Evolutionary conservation across 2,797 vertebrate species (phyloP), one percentile per base, ranked within the genome.

Genomic region (Ispidina picta): DNA sequence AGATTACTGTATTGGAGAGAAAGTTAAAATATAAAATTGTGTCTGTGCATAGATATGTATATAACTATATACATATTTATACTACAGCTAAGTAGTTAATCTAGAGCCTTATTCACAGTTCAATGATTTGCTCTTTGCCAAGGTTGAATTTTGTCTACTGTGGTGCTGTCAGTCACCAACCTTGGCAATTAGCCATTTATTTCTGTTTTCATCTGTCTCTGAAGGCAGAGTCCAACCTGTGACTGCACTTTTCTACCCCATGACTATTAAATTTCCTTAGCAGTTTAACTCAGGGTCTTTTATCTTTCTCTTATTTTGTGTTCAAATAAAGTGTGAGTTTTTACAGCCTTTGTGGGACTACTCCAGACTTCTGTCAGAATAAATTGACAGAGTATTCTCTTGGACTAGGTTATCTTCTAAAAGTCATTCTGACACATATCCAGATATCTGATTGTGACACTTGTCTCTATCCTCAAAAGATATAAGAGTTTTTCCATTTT

Each of bases 321-420:
- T 64, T 81, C 60, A 48, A 68, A 51, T 63, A 11, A 33, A 46
- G 7, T 33, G 10, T 59, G 7, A 75, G 6, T 10, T 62, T 74
- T 29, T 54, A 73, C 0, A 2, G 5, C 10, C 80, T 71, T 18
- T 1, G 1, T 2, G 35, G 12, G 7, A 48, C 44, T 84, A 6
- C 8, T 60, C 14, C 29, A 69, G 51, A 51, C 14, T 44, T 7
- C 2, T 4, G 15, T 12, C n/a, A 90, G 43, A 74, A 84, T 39
- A 69, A 81, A 77, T 7, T 15, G 21, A 8, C 35, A 64, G 52
- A 63, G 25, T 14, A 59, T 5, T 58, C 31, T 39, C 15, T 33
- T 48, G 28, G 37, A 72, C 23, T 25, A 75, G 1, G 3, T 74
- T 58, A 14, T 35, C 55, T 85, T 92, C 44, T 20, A 48, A 16